Evolutionary conservation across 2,113 vertebrate genomes (phyloP).

Genomic region (Larimichthys crocea): DNA sequence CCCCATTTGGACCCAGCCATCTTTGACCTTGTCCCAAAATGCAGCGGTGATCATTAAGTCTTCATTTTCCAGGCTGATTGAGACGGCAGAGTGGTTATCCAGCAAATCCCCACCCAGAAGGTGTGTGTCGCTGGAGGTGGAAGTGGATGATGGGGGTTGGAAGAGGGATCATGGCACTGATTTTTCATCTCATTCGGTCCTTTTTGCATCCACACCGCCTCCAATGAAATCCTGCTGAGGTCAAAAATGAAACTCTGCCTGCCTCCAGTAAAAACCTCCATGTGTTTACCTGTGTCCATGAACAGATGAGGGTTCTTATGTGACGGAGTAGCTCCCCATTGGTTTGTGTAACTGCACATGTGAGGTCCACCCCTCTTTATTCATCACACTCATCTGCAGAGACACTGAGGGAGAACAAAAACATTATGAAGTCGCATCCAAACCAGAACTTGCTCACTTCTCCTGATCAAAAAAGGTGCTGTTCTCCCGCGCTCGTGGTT

Average conservation of each 20-base stretch:
- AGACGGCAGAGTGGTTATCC: conserved; percentile 34
- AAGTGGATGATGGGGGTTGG: conserved; percentile 1
- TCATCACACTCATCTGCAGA: conserved; percentile 53
- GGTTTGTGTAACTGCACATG: conserved; percentile 27
- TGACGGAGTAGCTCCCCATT: background rate
- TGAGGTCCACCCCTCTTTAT: conserved; percentile 32
- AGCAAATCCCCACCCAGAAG: background rate
- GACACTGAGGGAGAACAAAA: conserved; percentile 67
- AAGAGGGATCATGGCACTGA: conserved; percentile 62
- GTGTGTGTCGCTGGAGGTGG: conserved; percentile 8
- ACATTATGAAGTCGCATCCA: conserved; percentile 46
- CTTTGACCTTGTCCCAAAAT: conserved; percentile 21
- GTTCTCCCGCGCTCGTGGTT: conserved; percentile 17
- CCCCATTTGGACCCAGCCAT: background rate
- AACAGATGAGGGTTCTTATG: conserved; percentile 26
- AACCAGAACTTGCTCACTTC: conserved; percentile 10
- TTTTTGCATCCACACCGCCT: conserved; percentile 3
- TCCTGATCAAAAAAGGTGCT: conserved; percentile 23
- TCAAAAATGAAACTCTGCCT: background rate
- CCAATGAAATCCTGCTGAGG: conserved; percentile 10
- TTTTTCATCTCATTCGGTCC: conserved; percentile 23
- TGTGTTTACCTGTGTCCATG: conserved; percentile 42
- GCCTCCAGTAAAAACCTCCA: conserved; percentile 12
- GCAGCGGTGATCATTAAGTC: conserved; percentile 8
- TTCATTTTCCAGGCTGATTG: conserved; percentile 33